Evolutionary conservation across 2,888 invertebrate species (phyloP).

Genomic region (Spicauda simplicius): DNA sequence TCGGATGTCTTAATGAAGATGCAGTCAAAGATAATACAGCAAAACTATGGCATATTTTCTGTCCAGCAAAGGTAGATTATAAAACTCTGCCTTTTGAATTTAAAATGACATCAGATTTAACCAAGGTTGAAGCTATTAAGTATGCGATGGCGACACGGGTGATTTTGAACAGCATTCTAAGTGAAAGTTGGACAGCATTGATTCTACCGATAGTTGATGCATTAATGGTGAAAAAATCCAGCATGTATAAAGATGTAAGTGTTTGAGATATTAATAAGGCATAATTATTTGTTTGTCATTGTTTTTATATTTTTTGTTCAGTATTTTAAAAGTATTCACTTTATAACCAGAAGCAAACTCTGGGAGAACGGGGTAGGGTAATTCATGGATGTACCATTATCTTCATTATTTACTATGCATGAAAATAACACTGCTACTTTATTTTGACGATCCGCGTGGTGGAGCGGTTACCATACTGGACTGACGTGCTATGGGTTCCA

Average conservation of each 20-base stretch:
- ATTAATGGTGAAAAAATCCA: constrained; percentile 19
- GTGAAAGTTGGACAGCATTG: constrained; percentile 50
- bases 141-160: constrained; percentile 56
- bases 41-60: constrained; percentile 24
- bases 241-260: constrained; percentile 50
- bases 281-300: no score
- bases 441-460: no score
- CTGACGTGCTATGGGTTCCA: no score
- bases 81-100: constrained; percentile 7
- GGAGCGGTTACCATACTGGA: no score
- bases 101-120: constrained; percentile 7
- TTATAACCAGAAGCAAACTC: no score
- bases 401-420: no score
- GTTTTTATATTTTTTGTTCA: no score
- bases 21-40: constrained; percentile 14
- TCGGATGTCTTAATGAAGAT: constrained; percentile 47
- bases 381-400: no score
- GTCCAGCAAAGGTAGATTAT: background rate
- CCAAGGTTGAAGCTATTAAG: constrained; percentile 55
- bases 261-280: no score
- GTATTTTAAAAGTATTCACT: no score
- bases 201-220: constrained; percentile 17
- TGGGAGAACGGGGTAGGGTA: no score
- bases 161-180: constrained; percentile 50
- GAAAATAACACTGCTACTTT: no score